Conservation (phyloP, 1,140 invertebrate species). For the Tyrophagus putrescentiae region DNA sequence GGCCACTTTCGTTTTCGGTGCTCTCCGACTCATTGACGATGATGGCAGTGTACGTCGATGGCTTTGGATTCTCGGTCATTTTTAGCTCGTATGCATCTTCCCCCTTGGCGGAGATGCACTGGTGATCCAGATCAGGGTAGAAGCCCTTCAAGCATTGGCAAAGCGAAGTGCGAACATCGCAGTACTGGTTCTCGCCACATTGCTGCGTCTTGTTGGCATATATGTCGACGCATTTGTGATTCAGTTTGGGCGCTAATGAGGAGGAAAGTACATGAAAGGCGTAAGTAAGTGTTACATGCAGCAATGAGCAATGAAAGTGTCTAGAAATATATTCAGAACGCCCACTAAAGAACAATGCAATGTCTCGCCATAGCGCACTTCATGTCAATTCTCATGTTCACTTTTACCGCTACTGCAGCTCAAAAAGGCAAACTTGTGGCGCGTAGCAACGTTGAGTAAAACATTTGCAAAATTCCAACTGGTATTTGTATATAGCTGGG, state of each 20-base stretch:
- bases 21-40: not conserved
- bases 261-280: too few relatives aligned
- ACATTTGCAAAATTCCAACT: too few relatives aligned
- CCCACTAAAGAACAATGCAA: too few relatives aligned
- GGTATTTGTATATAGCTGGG: too few relatives aligned
- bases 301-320: too few relatives aligned
- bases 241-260: conserved; percentile 12
- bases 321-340: too few relatives aligned
- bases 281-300: too few relatives aligned
- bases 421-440: too few relatives aligned
- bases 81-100: not conserved
- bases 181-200: conserved; percentile 14
- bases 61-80: not conserved
- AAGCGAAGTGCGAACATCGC: not conserved
- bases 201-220: not conserved
- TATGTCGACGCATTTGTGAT: not conserved
- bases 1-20: not conserved
- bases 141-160: not conserved
- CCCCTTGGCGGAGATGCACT: not conserved
- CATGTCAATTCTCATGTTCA: too few relatives aligned
- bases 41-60: not conserved
- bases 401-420: too few relatives aligned
- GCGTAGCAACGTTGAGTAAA: too few relatives aligned
- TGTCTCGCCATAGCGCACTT: too few relatives aligned
- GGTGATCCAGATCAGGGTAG: not conserved